Percentiles rank a stretch among this genome's conserved stretches.
phyloP scores from a whole-genome alignment of 2,888 invertebrate species.

The Copidosoma aretas region DNA sequence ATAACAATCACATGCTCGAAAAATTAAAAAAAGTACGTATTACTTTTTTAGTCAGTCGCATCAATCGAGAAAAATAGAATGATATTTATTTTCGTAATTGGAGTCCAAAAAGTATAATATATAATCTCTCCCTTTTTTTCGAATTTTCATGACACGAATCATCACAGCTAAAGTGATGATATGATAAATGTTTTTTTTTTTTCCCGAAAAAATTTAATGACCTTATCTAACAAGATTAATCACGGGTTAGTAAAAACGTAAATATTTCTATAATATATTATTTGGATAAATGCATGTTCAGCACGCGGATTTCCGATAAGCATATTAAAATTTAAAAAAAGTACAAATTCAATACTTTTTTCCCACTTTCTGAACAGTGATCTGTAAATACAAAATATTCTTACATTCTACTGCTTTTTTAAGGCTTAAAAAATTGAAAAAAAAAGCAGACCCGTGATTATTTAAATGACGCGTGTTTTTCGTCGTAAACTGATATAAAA shows the following conservation, averaged over 20 bases:
- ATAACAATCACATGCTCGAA: constrained; percentile 9
- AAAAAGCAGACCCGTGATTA: constrained; percentile 10
- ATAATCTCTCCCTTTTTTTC: background rate
- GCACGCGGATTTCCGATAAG: constrained; percentile 26
- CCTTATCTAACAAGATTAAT: background rate
- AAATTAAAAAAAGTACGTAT: constrained; percentile 15
- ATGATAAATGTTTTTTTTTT: background rate
- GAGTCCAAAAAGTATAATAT: constrained; percentile 7
- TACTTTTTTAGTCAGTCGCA: constrained; percentile 19
- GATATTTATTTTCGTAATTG: constrained; percentile 16
- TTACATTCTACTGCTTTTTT: background rate
- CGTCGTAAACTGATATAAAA: constrained; percentile 15
- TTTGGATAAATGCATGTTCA: constrained; percentile 36
- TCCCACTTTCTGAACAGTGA: constrained; percentile 7
- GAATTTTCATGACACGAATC: background rate
- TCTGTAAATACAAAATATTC: constrained; percentile 13
- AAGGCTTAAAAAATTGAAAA: constrained; percentile 9
- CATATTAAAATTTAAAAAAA: constrained; percentile 15
- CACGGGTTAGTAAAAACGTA: constrained; percentile 19
- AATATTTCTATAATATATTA: constrained; percentile 19
- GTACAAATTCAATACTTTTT: constrained; percentile 4
- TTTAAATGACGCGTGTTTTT: constrained; percentile 16
- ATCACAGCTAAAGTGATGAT: background rate
- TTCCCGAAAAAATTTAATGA: background rate
- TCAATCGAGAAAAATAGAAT: constrained; percentile 9